Evolutionary conservation across 1,140 invertebrate genomes (phyloP), one percentile per base, ranked within the genome.

Genomic region (Caenorhabditis brenneri): DNA sequence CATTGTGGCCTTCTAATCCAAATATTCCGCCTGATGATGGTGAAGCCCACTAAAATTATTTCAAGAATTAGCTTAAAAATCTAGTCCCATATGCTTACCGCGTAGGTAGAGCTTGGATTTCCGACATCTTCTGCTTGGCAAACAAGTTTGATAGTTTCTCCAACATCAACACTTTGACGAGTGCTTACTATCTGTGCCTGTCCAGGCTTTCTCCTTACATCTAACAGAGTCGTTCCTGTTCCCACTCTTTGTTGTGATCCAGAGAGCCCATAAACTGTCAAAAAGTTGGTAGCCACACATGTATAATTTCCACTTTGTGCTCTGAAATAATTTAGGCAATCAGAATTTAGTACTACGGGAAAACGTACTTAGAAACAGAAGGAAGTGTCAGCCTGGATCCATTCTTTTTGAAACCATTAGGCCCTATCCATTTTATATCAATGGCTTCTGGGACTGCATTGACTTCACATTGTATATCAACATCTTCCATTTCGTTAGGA

Each of bases 271-370:
- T 81, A 85, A 27, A 85, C 53, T 7, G 79, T 85, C 27, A 85
- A 39, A 53, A 84, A 81, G 60, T 85, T 85, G 6, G 80, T 82
- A 19, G 84, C 84, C 24, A 51, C 51, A 51, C 84, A 85, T 7
- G 84, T 85, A 46, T 85, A 85, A 24, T 85, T 85, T 69, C 84
- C 84, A 42, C 81, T 74, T 46, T 85, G 84, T 0, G 84, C 53
- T 49, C 84, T 85, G 46, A 65, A 79, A 79, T 4, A 80, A 53
- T 53, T 22, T 27, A 0, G 39, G 6, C 5, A 19, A 33, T 80
- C 15, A 4, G 49, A 27, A 65, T 31, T 36, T 80, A 27, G 24
- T 79, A 33, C 7, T 24, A 49, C 3, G 24, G 15, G 4, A 9
- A 9, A 46, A 9, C 60, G 53, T 69, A 84, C 83, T 78, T 84